Evolutionary conservation across 2,797 vertebrate genomes (phyloP), one percentile per base, ranked within the genome.

Genomic region (Phoxinus dragarum): DNA sequence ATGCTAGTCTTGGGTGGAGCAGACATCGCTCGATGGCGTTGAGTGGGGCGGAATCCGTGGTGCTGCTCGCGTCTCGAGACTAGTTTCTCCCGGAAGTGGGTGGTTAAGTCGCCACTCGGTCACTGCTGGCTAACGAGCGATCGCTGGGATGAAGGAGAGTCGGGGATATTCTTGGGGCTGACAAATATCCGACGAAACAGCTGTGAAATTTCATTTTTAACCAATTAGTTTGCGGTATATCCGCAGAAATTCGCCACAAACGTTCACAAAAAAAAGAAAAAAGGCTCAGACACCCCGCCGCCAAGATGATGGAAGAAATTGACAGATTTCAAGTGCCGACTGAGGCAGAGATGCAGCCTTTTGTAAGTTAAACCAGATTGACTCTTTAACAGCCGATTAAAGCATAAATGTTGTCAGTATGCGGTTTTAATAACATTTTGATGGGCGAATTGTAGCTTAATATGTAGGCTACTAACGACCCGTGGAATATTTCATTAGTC

Each of bases 271-370:
- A 27, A 27, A 27, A 27, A 27, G 27, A 27, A 27, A 38, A 54
- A 84, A 71, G 52, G 27, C 73, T 69, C 56, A 31, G 54, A 81
- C 82, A 68, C 38, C 47, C 67, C 49, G 69, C 54, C 84, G 94
- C 93, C 96, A 97, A 94, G 86, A 98, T 98, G 98, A 99, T 99
- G 98, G 97, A 98, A 91, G 98, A 98, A 94, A 99, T 98, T 91
- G 98, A 98, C 90, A 95, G 97, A 94, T 98, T 99, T 92, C 97
- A 98, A 90, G 98, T 98, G 92, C 98, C 98, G 90, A 98, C 97
- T 82, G 97, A 97, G 93, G 96, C 97, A 42, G 97, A 99, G 96
- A 98, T 98, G 96, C 97, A 98, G 94, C 97, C 97, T 88, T 96
- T 98, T 96, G 97, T 98, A 93, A 96, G 96, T 92, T 68, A 0